A percentile compares a stretch with the other conserved stretches of the same genome.
Conservation (phyloP, 2,797 vertebrate genomes). For the Lophius americanus region DNA sequence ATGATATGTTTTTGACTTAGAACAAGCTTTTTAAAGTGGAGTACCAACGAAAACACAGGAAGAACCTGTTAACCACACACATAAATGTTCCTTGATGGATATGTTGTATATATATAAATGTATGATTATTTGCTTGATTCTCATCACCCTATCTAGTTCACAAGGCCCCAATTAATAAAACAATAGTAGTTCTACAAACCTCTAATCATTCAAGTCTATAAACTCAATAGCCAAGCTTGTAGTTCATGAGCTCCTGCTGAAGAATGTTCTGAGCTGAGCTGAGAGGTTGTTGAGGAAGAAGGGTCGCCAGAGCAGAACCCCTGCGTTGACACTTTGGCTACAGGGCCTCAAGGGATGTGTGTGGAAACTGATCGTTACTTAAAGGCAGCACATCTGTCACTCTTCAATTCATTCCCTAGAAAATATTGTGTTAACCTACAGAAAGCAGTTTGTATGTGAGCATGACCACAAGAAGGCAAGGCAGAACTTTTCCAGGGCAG, state of each 20-base stretch:
- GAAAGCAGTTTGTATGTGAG: slow-evolving; percentile 6
- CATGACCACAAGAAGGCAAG: neutral
- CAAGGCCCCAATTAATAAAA: too few relatives aligned
- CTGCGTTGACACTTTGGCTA: slow-evolving; percentile 29
- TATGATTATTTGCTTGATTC: too few relatives aligned
- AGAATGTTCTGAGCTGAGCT: neutral
- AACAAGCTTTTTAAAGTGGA: too few relatives aligned
- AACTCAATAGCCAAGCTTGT: neutral
- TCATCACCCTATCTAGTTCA: too few relatives aligned
- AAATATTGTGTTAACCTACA: neutral
- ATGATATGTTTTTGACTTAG: too few relatives aligned
- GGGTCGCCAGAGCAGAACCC: slow-evolving; percentile 12
- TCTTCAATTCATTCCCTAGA: slow-evolving; percentile 14
- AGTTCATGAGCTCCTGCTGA: neutral
- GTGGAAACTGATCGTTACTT: slow-evolving; percentile 5
- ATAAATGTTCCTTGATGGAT: too few relatives aligned
- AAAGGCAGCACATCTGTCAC: neutral
- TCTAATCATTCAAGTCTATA: too few relatives aligned
- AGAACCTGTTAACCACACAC: too few relatives aligned
- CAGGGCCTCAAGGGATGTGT: slow-evolving; percentile 9
- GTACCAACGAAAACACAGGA: too few relatives aligned
- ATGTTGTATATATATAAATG: too few relatives aligned
- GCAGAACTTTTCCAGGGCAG: neutral
- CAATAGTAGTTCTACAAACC: too few relatives aligned
- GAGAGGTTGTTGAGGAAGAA: slow-evolving; percentile 29